Evolutionary conservation across 2,113 vertebrate species (phyloP).

Genomic region (Natator depressus): DNA sequence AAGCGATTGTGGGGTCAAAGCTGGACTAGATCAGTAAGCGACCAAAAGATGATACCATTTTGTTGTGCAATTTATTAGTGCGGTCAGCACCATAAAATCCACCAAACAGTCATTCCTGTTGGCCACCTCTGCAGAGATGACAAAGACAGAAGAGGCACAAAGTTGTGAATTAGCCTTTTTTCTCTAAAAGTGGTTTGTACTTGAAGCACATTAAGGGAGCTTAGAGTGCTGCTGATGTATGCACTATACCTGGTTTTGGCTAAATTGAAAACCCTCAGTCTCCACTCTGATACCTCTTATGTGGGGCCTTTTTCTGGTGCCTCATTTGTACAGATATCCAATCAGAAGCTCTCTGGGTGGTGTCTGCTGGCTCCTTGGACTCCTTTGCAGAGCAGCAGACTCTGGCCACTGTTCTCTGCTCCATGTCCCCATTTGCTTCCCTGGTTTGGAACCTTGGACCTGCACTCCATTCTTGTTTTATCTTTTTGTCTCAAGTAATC

Average conservation of each 20-base stretch:
- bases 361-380: background rate
- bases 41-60: background rate
- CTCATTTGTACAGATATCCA: fast-evolving
- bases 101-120: background rate
- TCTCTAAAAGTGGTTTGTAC: background rate
- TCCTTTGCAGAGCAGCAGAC: background rate
- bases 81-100: fast-evolving
- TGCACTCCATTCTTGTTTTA: background rate
- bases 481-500: background rate
- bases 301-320: background rate
- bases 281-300: background rate
- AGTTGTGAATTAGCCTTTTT: background rate
- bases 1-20: background rate
- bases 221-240: background rate
- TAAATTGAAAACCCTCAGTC: background rate
- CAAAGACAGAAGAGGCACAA: background rate
- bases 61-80: background rate
- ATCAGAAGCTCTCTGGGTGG: background rate
- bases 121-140: fast-evolving
- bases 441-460: background rate
- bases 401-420: background rate
- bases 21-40: background rate
- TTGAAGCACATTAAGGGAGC: background rate
- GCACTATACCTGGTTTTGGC: fast-evolving
- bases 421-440: background rate